Evolutionary conservation across 2,888 invertebrate species (phyloP).

Genomic region (Germaria angustata): DNA sequence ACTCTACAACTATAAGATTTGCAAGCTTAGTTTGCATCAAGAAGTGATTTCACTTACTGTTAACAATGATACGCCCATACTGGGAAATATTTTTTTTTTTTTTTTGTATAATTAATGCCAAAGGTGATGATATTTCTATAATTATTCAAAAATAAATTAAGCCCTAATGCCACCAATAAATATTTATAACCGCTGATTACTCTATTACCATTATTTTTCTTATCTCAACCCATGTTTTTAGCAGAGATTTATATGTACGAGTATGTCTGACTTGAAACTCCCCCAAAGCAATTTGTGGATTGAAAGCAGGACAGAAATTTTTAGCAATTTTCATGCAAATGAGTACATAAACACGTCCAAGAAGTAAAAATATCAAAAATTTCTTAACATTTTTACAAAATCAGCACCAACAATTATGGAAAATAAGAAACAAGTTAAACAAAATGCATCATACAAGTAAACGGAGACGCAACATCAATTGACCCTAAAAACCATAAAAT

Average conservation of each 20-base stretch:
- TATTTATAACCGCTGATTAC: background rate
- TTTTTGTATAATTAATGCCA: too few species aligned
- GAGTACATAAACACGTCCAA: background rate
- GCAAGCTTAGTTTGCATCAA: too few species aligned
- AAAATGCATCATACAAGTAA: background rate
- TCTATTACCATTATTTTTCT: background rate
- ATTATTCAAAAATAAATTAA: background rate
- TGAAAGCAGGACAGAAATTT: constrained; percentile 16
- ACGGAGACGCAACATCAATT: constrained; percentile 16
- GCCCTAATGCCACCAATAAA: background rate
- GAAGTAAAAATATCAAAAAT: background rate
- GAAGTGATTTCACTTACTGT: too few species aligned
- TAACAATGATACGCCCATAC: too few species aligned
- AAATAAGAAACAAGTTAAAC: background rate
- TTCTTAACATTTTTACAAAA: constrained; percentile 19
- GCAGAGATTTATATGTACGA: background rate
- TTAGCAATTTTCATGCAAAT: constrained; percentile 5
- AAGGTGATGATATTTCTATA: background rate
- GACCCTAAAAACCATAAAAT: constrained; percentile 20
- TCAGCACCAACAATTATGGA: constrained; percentile 30
- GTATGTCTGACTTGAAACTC: constrained; percentile 3
- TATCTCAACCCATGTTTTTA: background rate
- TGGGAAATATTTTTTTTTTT: too few species aligned
- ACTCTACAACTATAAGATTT: too few species aligned
- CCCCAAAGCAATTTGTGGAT: constrained; percentile 26